Base-by-base conservation (phyloP, 2,888 invertebrate genomes). In the Pantelozetes paolii region DNA sequence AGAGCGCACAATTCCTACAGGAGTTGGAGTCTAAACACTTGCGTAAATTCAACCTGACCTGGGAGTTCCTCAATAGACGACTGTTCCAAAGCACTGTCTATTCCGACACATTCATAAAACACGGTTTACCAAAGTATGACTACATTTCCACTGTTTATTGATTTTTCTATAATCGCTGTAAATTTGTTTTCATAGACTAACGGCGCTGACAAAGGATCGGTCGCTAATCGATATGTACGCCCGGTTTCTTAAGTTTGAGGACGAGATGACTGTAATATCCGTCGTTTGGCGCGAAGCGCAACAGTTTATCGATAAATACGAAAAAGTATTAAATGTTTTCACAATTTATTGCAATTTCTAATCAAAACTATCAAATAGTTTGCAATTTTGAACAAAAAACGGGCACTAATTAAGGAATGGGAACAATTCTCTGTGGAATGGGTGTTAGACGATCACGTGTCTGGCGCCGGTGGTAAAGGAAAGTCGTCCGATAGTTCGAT, bases 1-100 rank as follows among this genome's bases (percentile, higher is more conserved):
- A 85, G 77, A 83, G 88, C 78, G 83, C 86, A 67, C 84, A 86
- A 72, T 83, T 87, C 78, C 83, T 89, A 73, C 83, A 85, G 76
- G 86, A 87, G 75, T 82, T 89, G 79, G 87, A 88, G 81, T 82
- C 83, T 74, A 84, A 86, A 76, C 86, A 88, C 79, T 82, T 88
- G 77, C 85, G 85, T 77, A 85, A 85, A 79, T 88, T 88, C 79
- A 85, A 86, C 78, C 83, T 89, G 67, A 87, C 87, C 8, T 89
- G 89, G 88, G 86, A 87, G 78, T 84, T 87, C 78, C 86, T 88
- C 76, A 88, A 88, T 82, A 87, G 88, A 79, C 87, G 87, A 79
- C 84, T 89, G 77, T 89, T 88, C 82, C 88, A 88, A 77, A 83
- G 83, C 71, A 82, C 84, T 76, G 83, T 85, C 45, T 85, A 83